These are phyloP conservation scores for Pelobates cultripes DNA, from an alignment of 2,797 vertebrate genomes.

Conservation along the genomic window DNA sequence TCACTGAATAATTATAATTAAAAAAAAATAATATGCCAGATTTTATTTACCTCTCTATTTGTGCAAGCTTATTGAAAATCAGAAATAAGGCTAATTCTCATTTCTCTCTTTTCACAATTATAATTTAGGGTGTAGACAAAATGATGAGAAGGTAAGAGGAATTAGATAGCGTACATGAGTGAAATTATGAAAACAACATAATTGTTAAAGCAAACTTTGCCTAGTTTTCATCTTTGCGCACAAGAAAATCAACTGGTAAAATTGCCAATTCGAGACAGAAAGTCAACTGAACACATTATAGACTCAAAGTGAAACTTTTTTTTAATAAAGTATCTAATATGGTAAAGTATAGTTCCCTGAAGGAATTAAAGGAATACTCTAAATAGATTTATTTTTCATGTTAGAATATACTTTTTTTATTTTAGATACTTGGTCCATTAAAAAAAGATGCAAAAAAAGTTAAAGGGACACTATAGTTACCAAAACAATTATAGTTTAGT, in stretches of 20 bases:
- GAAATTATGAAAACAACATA: constrained; percentile 11
- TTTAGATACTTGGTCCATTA: too few species aligned
- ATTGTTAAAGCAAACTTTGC: constrained; percentile 14
- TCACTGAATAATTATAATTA: neutral
- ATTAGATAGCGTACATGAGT: constrained; percentile 46
- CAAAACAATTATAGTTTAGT: too few species aligned
- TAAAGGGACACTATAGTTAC: too few species aligned
- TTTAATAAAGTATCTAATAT: too few species aligned
- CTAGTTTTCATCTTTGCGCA: neutral
- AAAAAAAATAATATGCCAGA: constrained; percentile 20
- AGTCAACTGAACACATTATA: constrained; percentile 10
- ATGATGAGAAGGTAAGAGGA: constrained; percentile 37
- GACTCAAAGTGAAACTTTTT: too few species aligned
- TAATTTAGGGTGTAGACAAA: constrained; percentile 40
- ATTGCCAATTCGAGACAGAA: constrained; percentile 36
- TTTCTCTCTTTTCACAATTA: constrained; percentile 30
- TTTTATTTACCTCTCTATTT: constrained; percentile 40
- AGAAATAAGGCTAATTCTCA: constrained; percentile 43
- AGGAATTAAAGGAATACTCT: too few species aligned
- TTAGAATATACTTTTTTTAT: too few species aligned
- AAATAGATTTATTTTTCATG: too few species aligned
- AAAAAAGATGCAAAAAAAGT: too few species aligned
- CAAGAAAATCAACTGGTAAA: constrained; percentile 39
- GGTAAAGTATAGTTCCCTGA: too few species aligned
- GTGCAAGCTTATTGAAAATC: constrained; percentile 44